Evolutionary conservation across 1,140 invertebrate genomes (phyloP), one percentile per base, ranked within the genome.

Genomic region (Steinernema feltiae): DNA sequence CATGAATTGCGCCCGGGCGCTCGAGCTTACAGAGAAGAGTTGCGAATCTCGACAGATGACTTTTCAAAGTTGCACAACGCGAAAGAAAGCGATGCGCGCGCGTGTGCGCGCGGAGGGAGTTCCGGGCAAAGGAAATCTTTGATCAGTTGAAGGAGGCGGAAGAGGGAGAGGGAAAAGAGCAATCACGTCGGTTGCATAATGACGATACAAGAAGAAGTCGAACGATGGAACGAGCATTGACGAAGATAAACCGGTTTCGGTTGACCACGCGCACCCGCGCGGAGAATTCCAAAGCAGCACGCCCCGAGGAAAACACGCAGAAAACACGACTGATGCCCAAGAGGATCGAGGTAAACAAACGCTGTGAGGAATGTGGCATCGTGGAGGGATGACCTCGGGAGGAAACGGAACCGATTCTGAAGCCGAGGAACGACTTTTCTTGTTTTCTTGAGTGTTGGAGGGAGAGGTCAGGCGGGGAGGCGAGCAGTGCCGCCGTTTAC

Each of bases 121-220:
- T n/a, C n/a, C n/a, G n/a, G n/a, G n/a, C n/a, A n/a, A n/a, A n/a
- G 35, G 35, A 41, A 18, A 41, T 7, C 35, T 41, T 41, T 41
- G 18, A 41, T 41, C 35, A 41, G 35, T 7, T 41, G 18, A 18
- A 18, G 7, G 53, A 63, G 7, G 53, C 53, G 53, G 15, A 27
- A 63, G 53, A 63, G 53, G 53, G 53, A 63, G 53, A 63, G 53
- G n/a, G 53, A 63, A 63, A 63, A 63, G 53, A 63, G 53, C 53
- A 63, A 27, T 63, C 53, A 21, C 24, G n/a, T 63, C 12, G 53
- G 24, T 63, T 63, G 53, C 53, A 63, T 63, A 63, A 63, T 63
- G 53, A 63, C 53, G 53, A 63, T 41, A 41, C 18, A 18, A 27
- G 53, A 27, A 15, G 24, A 46, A 46, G 41, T 7, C 53, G 53